phyloP scores from a whole-genome alignment of 2,888 invertebrate genomes.

The Eupithecia subumbrata region DNA sequence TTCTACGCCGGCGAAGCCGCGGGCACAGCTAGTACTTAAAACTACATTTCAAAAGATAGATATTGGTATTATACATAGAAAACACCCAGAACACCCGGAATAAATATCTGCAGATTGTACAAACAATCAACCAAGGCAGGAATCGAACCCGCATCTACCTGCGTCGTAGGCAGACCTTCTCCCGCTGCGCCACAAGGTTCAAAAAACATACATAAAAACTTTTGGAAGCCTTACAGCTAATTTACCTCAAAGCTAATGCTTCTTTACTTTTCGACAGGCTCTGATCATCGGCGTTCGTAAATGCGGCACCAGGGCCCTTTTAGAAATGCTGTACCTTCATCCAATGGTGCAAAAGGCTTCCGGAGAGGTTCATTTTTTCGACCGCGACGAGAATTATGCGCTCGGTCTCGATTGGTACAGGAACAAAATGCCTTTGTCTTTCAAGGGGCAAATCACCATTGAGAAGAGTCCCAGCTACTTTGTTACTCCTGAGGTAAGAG shows the following conservation, averaged over 20 bases:
- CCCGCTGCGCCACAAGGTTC: not conserved
- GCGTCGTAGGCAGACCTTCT: not conserved
- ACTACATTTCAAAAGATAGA: too few species aligned
- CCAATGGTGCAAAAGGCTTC: slow-evolving; percentile 96
- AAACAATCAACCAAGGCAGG: not conserved
- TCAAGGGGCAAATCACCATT: slow-evolving; percentile 95
- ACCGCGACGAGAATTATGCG: slow-evolving; percentile 95
- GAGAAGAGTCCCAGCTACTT: slow-evolving; percentile 99
- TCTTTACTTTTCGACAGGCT: slow-evolving; percentile 78
- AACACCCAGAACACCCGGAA: not conserved
- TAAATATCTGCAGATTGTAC: not conserved
- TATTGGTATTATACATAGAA: too few species aligned
- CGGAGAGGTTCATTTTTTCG: slow-evolving; percentile 98
- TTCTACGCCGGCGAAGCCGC: too few species aligned
- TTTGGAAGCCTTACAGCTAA: slow-evolving; percentile 22
- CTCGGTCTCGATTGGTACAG: slow-evolving; percentile 98
- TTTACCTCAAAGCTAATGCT: slow-evolving; percentile 18
- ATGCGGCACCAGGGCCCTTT: slow-evolving; percentile 97
- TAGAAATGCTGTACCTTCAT: slow-evolving; percentile 98
- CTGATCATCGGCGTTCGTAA: slow-evolving; percentile 98
- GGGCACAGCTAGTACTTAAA: too few species aligned
- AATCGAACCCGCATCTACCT: not conserved
- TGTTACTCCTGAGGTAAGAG: slow-evolving; percentile 94
- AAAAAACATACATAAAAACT: not conserved
- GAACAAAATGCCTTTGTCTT: slow-evolving; percentile 96